A percentile compares a stretch with the other conserved stretches of the same genome.
phyloP scores from a whole-genome alignment of 1,140 invertebrate species.

The Pissodes strobi region DNA sequence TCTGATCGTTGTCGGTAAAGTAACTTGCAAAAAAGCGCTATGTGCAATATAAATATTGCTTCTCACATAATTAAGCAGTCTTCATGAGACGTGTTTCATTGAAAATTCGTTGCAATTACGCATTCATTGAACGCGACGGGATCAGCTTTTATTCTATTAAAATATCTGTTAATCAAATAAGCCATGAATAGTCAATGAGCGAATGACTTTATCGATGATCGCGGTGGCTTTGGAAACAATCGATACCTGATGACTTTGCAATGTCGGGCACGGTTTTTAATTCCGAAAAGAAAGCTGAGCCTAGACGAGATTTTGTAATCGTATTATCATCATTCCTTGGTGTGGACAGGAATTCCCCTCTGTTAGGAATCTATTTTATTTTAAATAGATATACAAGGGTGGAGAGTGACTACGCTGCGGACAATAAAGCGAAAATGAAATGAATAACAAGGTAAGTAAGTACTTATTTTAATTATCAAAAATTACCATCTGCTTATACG shows the following conservation, averaged over 20 bases:
- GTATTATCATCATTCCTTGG: too few relatives aligned
- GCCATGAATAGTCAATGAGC: slow-evolving; percentile 50
- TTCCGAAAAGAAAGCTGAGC: slow-evolving; percentile 40
- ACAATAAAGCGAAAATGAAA: too few relatives aligned
- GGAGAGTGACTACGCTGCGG: too few relatives aligned
- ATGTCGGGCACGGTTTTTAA: slow-evolving; percentile 37
- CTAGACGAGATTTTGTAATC: not conserved
- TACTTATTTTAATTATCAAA: too few relatives aligned
- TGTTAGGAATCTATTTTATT: too few relatives aligned
- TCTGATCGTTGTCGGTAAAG: too few relatives aligned
- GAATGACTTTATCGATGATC: slow-evolving; percentile 41
- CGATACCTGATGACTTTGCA: slow-evolving; percentile 40
- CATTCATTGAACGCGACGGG: slow-evolving; percentile 34
- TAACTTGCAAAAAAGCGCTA: not conserved
- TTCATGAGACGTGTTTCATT: not conserved
- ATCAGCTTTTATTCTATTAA: slow-evolving; percentile 47
- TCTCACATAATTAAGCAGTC: slow-evolving; percentile 14
- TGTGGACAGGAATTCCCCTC: too few relatives aligned
- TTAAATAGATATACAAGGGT: too few relatives aligned
- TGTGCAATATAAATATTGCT: not conserved
- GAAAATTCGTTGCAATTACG: slow-evolving; percentile 29
- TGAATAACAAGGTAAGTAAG: too few relatives aligned
- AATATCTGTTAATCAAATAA: slow-evolving; percentile 49
- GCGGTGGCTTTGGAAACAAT: slow-evolving; percentile 46
- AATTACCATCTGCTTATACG: too few relatives aligned